A percentile compares a stretch with the other conserved stretches of the same genome.
Conservation (phyloP, 2,113 vertebrate species). For the Phaethon lepturus region DNA sequence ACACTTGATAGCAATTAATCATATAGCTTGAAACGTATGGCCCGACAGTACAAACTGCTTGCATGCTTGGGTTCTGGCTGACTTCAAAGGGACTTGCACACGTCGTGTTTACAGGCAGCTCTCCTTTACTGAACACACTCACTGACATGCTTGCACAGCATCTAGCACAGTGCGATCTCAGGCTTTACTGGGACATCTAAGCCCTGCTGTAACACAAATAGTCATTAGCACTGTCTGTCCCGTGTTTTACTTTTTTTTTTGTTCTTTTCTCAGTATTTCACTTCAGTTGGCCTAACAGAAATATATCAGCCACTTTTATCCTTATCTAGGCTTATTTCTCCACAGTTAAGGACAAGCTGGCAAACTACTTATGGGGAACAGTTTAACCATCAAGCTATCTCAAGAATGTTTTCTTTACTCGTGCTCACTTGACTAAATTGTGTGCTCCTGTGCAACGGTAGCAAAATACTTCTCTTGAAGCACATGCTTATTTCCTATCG, state of each 20-base stretch:
- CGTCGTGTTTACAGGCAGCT: neutral
- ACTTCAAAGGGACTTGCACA: slow-evolving; percentile 49
- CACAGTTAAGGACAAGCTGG: neutral
- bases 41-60: neutral
- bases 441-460: neutral
- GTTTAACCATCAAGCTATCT: neutral
- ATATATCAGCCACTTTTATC: neutral
- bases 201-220: neutral
- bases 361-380: neutral
- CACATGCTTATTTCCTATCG: neutral
- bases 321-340: neutral
- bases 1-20: neutral
- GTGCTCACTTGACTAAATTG: neutral
- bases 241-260: neutral
- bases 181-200: slow-evolving; percentile 20
- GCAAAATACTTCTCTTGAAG: neutral
- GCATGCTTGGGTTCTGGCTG: neutral
- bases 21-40: neutral
- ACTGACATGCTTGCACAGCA: neutral
- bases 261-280: neutral
- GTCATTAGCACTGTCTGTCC: slow-evolving; percentile 9
- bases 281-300: neutral
- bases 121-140: slow-evolving; percentile 4
- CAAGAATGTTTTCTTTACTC: neutral
- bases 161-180: neutral